Evolutionary conservation across 2,113 vertebrate species (phyloP), one percentile per base, ranked within the genome.

Genomic region (Pachyramphus minor): DNA sequence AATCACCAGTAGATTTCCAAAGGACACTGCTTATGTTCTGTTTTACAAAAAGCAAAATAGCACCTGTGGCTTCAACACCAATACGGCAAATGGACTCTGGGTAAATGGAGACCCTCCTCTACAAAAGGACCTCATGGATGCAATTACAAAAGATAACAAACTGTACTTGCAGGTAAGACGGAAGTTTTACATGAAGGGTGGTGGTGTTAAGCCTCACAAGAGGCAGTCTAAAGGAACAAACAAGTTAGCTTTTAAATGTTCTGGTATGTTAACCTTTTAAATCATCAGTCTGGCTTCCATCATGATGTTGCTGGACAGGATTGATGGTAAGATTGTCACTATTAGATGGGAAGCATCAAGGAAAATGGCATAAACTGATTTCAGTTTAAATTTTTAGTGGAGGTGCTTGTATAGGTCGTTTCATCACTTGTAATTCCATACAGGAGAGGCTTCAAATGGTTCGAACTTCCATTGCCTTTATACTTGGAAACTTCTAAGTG

Each of bases 81-180:
- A 31, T 82, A 95, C 97, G 31, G 68, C 98, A 69, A 98, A 98
- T 78, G 98, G 98, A 86, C 97, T 98, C 85, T 98, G 98, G 97
- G 73, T 98, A 68, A 99, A 97, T 81, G 98, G 98, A 85, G 99
- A 99, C 64, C 99, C 99, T 41, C 99, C 99, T 20, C 98, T 99
- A 62, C 99, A 99, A 84, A 99, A 99, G 94, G 99, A 99, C 86
- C 98, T 99, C 63, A 98, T 99, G 98, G 99, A 99, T 95, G 99
- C 99, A 53, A 98, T 99, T 96, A 99, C 99, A 28, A 99, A 99
- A 97, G 99, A 99, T 97, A 99, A 99, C 97, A 99, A 99, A 95
- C 98, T 99, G 12, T 99, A 99, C 96, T 98, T 99, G 90, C 99
- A 99, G 99, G 99, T 99, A 98, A 97, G 98, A 81, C 12, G 5